Percentiles rank a stretch among this genome's conserved stretches.
Evolutionary conservation across 2,888 invertebrate species (phyloP).

Genomic region (Cheilosia vulpina): DNA sequence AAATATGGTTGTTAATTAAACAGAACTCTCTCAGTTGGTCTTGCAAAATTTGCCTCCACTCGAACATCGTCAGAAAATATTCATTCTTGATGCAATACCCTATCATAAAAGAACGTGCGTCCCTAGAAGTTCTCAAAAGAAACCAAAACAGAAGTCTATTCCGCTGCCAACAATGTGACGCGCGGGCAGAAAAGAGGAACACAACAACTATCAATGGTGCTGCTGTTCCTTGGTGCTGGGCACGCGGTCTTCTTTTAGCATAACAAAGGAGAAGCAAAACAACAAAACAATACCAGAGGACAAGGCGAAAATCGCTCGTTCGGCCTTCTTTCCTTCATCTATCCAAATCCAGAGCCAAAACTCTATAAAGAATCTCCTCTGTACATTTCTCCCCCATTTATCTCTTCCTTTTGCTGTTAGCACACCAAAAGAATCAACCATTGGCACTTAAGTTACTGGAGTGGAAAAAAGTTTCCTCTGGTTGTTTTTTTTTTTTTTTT

Average conservation of each 20-base stretch:
- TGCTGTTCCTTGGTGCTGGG: conserved; percentile 21
- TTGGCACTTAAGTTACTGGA: conserved; percentile 81
- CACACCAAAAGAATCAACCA: conserved; percentile 44
- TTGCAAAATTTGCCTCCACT: too few species aligned
- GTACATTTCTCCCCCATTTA: conserved; percentile 15
- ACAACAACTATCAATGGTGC: conserved; percentile 48
- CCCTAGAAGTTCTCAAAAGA: background rate
- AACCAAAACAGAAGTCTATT: conserved; percentile 1
- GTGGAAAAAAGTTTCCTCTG: conserved; percentile 80
- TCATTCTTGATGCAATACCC: background rate
- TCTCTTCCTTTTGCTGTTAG: background rate
- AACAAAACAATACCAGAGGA: conserved; percentile 38
- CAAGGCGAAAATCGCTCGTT: conserved; percentile 44
- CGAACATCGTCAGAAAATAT: too few species aligned
- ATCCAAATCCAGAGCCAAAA: conserved; percentile 5
- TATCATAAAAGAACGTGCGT: conserved; percentile 1
- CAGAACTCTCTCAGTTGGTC: too few species aligned
- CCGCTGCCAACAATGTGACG: background rate
- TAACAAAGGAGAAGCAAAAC: conserved; percentile 19
- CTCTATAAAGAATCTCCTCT: background rate
- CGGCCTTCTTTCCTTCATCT: conserved; percentile 34
- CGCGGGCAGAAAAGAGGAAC: background rate
- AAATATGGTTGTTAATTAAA: too few species aligned
- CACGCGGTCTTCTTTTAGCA: conserved; percentile 29
- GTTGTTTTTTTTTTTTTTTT: conserved; percentile 77